Percentiles rank a stretch among this genome's conserved stretches.
Evolutionary conservation across 2,113 vertebrate species (phyloP).

Genomic region (Acrocephalus kingi): DNA sequence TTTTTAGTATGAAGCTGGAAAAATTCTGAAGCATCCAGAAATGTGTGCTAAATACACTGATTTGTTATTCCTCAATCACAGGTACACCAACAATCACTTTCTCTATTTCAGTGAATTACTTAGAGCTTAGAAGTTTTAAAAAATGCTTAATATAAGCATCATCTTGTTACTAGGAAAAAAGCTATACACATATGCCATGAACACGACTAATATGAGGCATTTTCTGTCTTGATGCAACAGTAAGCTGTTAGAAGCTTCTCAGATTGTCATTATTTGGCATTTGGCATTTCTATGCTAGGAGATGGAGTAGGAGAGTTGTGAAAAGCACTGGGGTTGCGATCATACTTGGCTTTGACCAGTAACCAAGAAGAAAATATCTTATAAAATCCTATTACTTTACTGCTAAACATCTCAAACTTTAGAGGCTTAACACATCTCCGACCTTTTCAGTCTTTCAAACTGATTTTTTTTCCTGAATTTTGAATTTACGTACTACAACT

Average conservation of each 20-base stretch:
- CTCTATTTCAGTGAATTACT: neutral
- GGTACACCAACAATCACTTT: neutral
- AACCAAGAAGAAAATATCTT: neutral
- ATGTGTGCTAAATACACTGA: neutral
- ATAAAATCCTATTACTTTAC: neutral
- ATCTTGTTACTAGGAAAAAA: neutral
- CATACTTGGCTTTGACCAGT: neutral
- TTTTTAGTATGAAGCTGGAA: neutral
- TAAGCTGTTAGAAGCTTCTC: neutral
- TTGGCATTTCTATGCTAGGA: neutral
- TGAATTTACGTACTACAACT: neutral
- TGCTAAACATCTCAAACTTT: neutral
- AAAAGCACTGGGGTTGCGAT: neutral
- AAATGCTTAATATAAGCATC: neutral
- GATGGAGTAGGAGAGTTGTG: neutral
- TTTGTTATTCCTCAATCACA: neutral
- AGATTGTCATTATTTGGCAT: neutral
- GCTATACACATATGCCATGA: neutral
- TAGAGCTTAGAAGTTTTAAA: neutral
- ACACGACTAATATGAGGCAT: neutral
- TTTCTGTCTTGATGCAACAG: neutral
- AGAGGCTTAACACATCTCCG: neutral
- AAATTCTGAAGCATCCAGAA: neutral
- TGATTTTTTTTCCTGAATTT: neutral
- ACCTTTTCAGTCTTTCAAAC: neutral